Conservation (phyloP, 2,888 invertebrate species). For the Drosophila atroscutellata region DNA sequence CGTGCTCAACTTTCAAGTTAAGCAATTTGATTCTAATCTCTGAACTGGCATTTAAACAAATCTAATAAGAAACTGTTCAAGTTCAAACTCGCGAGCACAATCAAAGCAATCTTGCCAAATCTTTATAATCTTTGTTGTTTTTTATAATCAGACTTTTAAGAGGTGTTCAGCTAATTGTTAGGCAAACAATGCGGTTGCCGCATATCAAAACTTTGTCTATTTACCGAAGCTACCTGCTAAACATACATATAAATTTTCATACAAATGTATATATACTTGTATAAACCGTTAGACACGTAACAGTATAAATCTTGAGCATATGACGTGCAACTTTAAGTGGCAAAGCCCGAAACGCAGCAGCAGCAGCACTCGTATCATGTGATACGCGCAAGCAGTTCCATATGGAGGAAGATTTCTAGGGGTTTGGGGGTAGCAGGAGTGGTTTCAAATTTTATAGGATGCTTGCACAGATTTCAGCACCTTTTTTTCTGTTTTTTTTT, state of each 20-base stretch:
- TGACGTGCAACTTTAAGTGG: constrained; percentile 58
- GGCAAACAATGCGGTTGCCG: constrained; percentile 47
- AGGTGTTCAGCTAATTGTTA: constrained; percentile 41
- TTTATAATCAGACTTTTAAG: constrained; percentile 14
- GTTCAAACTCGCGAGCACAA: background rate
- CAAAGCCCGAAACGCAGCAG: constrained; percentile 2
- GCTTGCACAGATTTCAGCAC: constrained; percentile 68
- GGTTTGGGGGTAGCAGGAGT: background rate
- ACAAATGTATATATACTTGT: too few species aligned
- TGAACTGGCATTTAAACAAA: background rate
- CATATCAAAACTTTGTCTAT: constrained; percentile 43
- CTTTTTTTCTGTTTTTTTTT: constrained; percentile 34
- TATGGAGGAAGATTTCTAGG: too few species aligned
- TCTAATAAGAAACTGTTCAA: constrained; percentile 1
- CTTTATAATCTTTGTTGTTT: background rate
- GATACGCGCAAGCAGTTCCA: constrained; percentile 42
- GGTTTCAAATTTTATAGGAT: constrained; percentile 5
- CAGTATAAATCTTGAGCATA: constrained; percentile 56
- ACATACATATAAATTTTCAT: too few species aligned
- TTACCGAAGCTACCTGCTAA: constrained; percentile 29
- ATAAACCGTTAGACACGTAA: constrained; percentile 20
- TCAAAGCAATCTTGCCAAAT: constrained; percentile 8
- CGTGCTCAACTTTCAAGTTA: background rate
- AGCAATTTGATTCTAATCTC: background rate
- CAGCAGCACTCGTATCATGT: constrained; percentile 31